Conservation (phyloP, 2,113 vertebrate genomes). For the Natator depressus region DNA sequence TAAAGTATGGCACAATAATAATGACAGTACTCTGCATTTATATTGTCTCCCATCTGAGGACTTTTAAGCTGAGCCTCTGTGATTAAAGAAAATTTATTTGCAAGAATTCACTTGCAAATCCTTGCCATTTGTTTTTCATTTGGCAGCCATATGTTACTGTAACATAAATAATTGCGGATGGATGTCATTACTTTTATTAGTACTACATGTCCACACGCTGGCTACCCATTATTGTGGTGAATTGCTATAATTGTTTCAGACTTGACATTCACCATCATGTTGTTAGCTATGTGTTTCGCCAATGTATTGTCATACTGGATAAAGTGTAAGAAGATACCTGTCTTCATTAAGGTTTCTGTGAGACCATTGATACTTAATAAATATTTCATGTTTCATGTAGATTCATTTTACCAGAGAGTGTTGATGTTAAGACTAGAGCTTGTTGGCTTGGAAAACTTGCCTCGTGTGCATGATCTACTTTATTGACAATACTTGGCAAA, state of each 20-base stretch:
- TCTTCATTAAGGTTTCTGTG: conserved; percentile 75
- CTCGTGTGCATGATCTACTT: conserved; percentile 75
- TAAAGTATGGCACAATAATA: background rate
- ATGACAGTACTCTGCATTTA: background rate
- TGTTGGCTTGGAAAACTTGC: conserved; percentile 67
- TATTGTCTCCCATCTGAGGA: conserved; percentile 26
- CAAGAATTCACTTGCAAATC: conserved; percentile 68
- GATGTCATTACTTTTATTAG: conserved; percentile 71
- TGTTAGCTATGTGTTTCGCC: conserved; percentile 61
- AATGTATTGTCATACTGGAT: conserved; percentile 61
- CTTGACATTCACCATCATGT: conserved; percentile 54
- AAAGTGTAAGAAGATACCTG: conserved; percentile 74
- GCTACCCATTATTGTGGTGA: conserved; percentile 73
- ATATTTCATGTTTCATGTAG: conserved; percentile 68
- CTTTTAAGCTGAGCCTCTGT: conserved; percentile 26
- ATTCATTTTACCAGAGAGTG: conserved; percentile 56
- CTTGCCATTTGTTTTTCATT: conserved; percentile 79
- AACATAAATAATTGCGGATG: conserved; percentile 73
- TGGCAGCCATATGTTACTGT: conserved; percentile 71
- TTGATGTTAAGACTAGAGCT: conserved; percentile 50
- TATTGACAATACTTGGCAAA: conserved; percentile 69
- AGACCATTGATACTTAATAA: conserved; percentile 76
- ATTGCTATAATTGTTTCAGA: conserved; percentile 75
- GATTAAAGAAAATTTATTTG: conserved; percentile 62
- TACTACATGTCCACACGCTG: conserved; percentile 64